These are phyloP conservation scores for Drymonia ruficornis DNA, from an alignment of 2,888 invertebrate genomes.

Conservation along the genomic window DNA sequence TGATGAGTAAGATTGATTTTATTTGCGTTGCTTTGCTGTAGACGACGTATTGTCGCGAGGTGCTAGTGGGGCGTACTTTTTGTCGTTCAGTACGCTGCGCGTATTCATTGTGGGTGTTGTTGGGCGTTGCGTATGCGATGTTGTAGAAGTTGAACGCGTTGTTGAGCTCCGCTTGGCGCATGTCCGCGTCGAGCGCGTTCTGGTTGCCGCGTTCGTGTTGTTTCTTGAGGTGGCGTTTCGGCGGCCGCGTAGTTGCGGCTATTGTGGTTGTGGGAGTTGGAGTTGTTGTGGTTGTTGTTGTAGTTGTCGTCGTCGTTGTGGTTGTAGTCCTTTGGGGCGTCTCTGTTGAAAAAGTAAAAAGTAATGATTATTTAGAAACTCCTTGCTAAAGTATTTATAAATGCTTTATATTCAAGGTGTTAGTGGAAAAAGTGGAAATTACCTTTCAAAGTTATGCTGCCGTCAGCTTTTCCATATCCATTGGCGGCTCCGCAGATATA, in stretches of 20 bases:
- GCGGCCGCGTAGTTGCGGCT: constrained; percentile 62
- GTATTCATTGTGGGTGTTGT: constrained; percentile 69
- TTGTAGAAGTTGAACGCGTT: constrained; percentile 72
- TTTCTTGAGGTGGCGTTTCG: constrained; percentile 73
- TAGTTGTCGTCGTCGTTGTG: constrained; percentile 73
- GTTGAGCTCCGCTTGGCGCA: constrained; percentile 65
- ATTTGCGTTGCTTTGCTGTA: constrained; percentile 51
- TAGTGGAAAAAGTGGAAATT: not conserved
- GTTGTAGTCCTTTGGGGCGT: constrained; percentile 73
- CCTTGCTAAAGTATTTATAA: constrained; percentile 4
- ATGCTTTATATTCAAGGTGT: too few species aligned
- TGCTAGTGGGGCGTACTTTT: constrained; percentile 75
- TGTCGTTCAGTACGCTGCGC: constrained; percentile 73
- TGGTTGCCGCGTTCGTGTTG: constrained; percentile 66
- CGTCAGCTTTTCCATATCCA: constrained; percentile 91
- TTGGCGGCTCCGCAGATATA: constrained; percentile 92
- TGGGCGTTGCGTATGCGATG: constrained; percentile 55
- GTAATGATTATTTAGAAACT: constrained; percentile 15
- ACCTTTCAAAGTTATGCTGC: constrained; percentile 92
- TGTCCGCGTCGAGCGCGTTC: constrained; percentile 69
- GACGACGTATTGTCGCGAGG: constrained; percentile 65
- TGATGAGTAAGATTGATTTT: constrained; percentile 26
- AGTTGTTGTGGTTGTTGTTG: constrained; percentile 74
- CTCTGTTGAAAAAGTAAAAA: constrained; percentile 63
- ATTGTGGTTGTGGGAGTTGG: constrained; percentile 61